A percentile compares a stretch with the other conserved stretches of the same genome.
Evolutionary conservation across 2,113 vertebrate genomes (phyloP).

Genomic region (Thunnus maccoyii): DNA sequence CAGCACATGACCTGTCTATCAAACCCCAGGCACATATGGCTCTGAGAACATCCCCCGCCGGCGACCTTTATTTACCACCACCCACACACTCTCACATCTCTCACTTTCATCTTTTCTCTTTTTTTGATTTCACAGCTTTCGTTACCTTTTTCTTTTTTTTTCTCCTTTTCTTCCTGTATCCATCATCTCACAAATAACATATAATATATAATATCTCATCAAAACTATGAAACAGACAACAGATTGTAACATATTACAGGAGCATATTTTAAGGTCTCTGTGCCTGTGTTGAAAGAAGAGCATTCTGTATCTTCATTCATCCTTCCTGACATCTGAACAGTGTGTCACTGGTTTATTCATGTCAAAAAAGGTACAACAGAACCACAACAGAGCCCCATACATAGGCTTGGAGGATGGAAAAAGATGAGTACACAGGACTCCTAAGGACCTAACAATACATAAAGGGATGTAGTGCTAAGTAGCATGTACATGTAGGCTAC

Average conservation of each 20-base stretch:
- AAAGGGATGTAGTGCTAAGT: not conserved
- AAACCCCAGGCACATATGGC: slow-evolving; percentile 40
- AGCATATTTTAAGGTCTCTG: not conserved
- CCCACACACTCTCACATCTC: slow-evolving; percentile 43
- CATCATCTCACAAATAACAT: not conserved
- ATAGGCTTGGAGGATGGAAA: not conserved
- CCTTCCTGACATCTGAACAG: no score
- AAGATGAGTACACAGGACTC: no score
- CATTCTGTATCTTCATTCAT: no score
- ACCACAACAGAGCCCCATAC: no score
- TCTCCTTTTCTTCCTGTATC: not conserved
- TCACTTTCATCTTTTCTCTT: slow-evolving; percentile 12
- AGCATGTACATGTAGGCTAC: not conserved
- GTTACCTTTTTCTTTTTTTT: not conserved
- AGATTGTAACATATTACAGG: not conserved
- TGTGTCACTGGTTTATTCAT: no score
- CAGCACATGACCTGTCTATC: slow-evolving; percentile 40
- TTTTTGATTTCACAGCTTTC: not conserved
- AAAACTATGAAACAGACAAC: not conserved
- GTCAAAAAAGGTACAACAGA: no score
- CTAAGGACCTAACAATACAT: no score
- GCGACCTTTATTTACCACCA: slow-evolving; percentile 48
- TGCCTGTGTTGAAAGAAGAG: no score
- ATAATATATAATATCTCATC: not conserved
- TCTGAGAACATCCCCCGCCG: slow-evolving; percentile 35